Evolutionary conservation across 64 coral and sea anemone species (phyloP), one percentile per base, ranked within the genome.

Genomic region (Dendrophyllia cribrosa): DNA sequence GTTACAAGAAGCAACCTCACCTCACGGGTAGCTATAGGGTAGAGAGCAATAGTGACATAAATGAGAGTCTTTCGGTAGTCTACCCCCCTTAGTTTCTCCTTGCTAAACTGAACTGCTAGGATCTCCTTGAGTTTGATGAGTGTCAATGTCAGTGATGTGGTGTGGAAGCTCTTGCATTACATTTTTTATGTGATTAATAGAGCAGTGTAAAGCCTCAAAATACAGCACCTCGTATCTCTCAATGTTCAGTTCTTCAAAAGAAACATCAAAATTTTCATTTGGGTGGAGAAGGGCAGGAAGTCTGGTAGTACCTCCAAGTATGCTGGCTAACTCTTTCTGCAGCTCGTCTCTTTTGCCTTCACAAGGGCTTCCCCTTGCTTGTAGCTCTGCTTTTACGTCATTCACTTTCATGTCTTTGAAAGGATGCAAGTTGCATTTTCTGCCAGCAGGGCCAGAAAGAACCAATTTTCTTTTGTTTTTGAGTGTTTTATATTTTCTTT

Each of bases 131-230:
- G 43, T 77, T 62, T 34, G 7, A 89, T 74, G 3, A 89, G 87
- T 66, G 44, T 91, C 75, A 59, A 91, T 79, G 63, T 89, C 72
- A 49, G 21, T 64, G 52, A 77, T 78, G 55, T 87, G 85, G 26
- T 87, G 85, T 19, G 53, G 26, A 19, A 89, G 72, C 51, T 89
- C 87, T 44, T 75, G 26, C n/a, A 88, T 12, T 8, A 76, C 16
- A 25, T 61, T 88, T 9, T 90, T 90, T 44, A 81, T 90, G 45
- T 90, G 77, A 65, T 90, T 70, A 76, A 82, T 81, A 1, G 60
- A 90, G 24, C 75, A 79, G 51, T 90, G 88, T 6, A 90, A 14
- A 25, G 88, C 63, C 77, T 90, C 65, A 72, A 90, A 90, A 24
- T 10, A 90, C 58, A 90, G 60, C 11, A 90, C 88, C 52, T 90